A percentile compares a stretch with the other conserved stretches of the same genome.
phyloP scores from a whole-genome alignment of 2,113 vertebrate species.

The Oxygymnocypris stewartii region DNA sequence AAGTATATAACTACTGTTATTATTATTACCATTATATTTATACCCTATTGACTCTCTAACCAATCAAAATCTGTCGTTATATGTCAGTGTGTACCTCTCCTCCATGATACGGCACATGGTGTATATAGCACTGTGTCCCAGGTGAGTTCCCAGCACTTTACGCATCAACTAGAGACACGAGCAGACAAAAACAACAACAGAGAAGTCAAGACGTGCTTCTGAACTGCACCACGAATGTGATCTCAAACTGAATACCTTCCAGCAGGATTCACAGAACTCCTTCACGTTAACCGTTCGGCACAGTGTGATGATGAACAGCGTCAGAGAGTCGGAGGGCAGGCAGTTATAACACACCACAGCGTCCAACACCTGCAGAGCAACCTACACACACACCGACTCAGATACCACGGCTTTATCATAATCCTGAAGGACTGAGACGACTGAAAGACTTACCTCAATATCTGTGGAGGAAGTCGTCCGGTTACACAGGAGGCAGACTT shows the following conservation, averaged over 20 bases:
- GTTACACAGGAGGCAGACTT: slow-evolving; percentile 93
- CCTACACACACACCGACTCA: slow-evolving; percentile 69
- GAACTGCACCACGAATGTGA: background rate
- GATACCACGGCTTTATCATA: background rate
- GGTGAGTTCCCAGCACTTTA: slow-evolving; percentile 94
- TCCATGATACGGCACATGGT: slow-evolving; percentile 99
- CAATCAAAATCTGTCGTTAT: background rate
- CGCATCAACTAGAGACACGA: slow-evolving; percentile 87
- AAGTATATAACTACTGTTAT: no score
- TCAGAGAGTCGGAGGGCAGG: slow-evolving; percentile 90
- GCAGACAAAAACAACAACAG: background rate
- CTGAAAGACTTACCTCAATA: no score
- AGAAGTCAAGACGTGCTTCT: background rate
- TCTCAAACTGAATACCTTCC: slow-evolving; percentile 85
- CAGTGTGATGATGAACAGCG: slow-evolving; percentile 89
- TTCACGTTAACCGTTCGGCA: slow-evolving; percentile 96
- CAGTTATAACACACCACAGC: slow-evolving; percentile 98
- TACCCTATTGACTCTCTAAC: no score
- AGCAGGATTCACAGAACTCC: slow-evolving; percentile 97
- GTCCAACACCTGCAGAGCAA: slow-evolving; percentile 92
- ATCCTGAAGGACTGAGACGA: background rate
- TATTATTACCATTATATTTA: no score
- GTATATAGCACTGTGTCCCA: slow-evolving; percentile 96
- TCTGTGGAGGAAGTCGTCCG: slow-evolving; percentile 89
- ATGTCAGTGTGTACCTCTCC: slow-evolving; percentile 75